Evolutionary conservation across 1,140 invertebrate species (phyloP).

Genomic region (Cydia pomonella): DNA sequence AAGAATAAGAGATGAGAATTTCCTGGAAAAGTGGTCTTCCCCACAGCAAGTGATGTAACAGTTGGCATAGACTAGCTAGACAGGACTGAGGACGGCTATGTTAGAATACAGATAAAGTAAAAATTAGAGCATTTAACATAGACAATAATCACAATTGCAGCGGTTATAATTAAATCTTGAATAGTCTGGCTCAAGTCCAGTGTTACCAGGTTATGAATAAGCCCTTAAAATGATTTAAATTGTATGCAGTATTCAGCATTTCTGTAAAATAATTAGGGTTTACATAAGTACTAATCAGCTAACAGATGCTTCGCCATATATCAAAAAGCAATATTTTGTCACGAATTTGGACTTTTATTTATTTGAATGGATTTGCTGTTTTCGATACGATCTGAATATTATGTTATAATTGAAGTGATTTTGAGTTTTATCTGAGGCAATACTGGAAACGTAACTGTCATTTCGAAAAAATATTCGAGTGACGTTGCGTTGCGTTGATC

Average conservation of each 20-base stretch:
- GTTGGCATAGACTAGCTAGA: conserved; percentile 17
- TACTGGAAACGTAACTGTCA: neutral
- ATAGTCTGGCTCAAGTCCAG: neutral
- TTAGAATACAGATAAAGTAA: conserved; percentile 20
- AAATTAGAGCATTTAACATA: neutral
- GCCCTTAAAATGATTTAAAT: neutral
- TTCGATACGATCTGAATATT: too few species aligned
- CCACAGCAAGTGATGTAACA: conserved; percentile 33
- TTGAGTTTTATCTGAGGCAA: neutral
- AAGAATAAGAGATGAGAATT: neutral
- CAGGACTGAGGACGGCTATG: neutral
- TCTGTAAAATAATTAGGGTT: too few species aligned
- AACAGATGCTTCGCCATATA: too few species aligned
- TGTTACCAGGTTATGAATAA: neutral
- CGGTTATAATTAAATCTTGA: neutral
- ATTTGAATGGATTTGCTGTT: too few species aligned
- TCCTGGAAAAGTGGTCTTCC: neutral
- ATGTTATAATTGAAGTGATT: neutral
- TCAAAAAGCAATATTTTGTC: too few species aligned
- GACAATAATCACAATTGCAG: neutral
- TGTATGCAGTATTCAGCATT: too few species aligned
- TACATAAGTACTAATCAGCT: too few species aligned
- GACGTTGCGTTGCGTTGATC: conserved; percentile 28
- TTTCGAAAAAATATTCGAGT: conserved; percentile 15
- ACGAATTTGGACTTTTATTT: too few species aligned